phyloP scores from a whole-genome alignment of 2,797 vertebrate genomes.

The Gymnothorax reevesii region DNA sequence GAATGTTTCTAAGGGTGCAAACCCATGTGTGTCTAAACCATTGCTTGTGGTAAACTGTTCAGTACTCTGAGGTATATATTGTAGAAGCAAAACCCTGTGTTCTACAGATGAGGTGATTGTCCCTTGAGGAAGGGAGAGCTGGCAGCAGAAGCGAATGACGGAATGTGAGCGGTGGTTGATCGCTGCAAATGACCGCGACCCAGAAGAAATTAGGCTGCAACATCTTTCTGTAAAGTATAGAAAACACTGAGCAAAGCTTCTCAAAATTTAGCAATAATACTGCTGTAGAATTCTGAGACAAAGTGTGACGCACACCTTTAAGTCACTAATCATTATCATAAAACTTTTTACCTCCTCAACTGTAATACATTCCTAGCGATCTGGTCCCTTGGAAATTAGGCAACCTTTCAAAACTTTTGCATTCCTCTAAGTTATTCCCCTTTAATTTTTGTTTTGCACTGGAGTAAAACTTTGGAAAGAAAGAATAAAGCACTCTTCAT shows the following conservation, averaged over 20 bases:
- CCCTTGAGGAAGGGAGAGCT: constrained; percentile 49
- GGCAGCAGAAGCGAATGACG: constrained; percentile 55
- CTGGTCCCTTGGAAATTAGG: neutral
- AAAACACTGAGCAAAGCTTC: constrained; percentile 45
- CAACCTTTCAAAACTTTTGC: neutral
- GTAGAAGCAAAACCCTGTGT: constrained; percentile 61
- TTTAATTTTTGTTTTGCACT: constrained; percentile 62
- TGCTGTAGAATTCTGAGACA: constrained; percentile 30
- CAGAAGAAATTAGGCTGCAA: constrained; percentile 19
- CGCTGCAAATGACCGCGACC: constrained; percentile 62
- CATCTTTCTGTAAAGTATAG: constrained; percentile 46
- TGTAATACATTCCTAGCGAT: neutral
- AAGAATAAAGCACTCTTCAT: constrained; percentile 44
- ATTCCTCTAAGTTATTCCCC: constrained; percentile 22
- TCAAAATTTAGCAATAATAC: constrained; percentile 38
- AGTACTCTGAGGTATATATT: constrained; percentile 74
- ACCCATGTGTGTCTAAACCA: constrained; percentile 31
- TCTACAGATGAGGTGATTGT: constrained; percentile 53
- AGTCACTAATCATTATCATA: constrained; percentile 11
- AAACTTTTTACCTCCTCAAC: neutral
- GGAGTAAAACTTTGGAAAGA: constrained; percentile 70
- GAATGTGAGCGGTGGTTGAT: constrained; percentile 44
- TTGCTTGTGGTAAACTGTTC: constrained; percentile 60
- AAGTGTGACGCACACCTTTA: constrained; percentile 7
- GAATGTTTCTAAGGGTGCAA: neutral